Evolutionary conservation across 1,140 invertebrate genomes (phyloP).

Genomic region (Spodoptera litura): DNA sequence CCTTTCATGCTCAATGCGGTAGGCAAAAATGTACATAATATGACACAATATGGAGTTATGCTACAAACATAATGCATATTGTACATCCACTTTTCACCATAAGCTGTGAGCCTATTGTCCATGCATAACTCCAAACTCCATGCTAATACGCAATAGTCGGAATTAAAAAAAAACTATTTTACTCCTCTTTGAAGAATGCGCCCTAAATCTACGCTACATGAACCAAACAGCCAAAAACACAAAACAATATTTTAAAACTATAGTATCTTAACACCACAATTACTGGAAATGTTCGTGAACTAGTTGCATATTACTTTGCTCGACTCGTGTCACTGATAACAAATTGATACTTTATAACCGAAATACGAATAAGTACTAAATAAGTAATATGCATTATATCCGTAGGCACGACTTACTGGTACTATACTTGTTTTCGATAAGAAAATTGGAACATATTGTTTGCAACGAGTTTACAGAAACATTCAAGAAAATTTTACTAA

Average conservation of each 20-base stretch:
- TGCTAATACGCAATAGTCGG: no score
- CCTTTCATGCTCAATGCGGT: no score
- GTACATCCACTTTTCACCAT: no score
- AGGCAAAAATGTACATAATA: no score
- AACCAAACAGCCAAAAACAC: background rate
- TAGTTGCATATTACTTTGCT: slow-evolving; percentile 32
- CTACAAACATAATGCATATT: no score
- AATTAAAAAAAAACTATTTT: no score
- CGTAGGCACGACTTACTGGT: background rate
- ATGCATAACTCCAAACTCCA: no score
- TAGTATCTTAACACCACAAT: background rate
- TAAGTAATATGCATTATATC: background rate
- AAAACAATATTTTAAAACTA: background rate
- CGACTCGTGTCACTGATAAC: slow-evolving; percentile 15
- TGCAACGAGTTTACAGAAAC: background rate
- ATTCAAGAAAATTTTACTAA: background rate
- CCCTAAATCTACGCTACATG: background rate
- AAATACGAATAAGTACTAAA: background rate
- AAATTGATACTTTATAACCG: background rate
- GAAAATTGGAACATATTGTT: background rate
- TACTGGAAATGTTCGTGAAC: slow-evolving; percentile 29
- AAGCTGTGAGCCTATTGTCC: no score
- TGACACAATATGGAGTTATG: no score
- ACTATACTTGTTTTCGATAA: no score
- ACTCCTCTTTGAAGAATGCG: no score